phyloP scores from a whole-genome alignment of 2,888 invertebrate genomes.

The Liopterus haemorrhoidalis region DNA sequence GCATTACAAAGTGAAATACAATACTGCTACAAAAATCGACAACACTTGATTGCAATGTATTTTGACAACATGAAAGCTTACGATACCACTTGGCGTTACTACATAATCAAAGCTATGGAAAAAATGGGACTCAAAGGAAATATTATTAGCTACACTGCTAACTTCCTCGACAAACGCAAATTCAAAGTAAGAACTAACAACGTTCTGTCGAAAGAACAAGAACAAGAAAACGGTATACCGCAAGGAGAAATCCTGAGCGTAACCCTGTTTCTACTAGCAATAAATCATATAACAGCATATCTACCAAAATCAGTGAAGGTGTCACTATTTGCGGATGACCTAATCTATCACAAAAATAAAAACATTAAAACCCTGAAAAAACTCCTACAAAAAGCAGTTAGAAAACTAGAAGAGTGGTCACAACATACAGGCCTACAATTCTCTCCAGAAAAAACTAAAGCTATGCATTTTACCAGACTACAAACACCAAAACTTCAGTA shows the following conservation, averaged over 20 bases:
- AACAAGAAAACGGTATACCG: conserved; percentile 22
- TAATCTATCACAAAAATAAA: conserved; percentile 15
- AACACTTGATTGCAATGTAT: conserved; percentile 4
- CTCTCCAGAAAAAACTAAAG: conserved; percentile 12
- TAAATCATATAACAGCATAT: conserved; percentile 15
- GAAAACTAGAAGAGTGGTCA: conserved; percentile 8
- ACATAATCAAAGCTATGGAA: not conserved
- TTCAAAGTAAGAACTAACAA: conserved; percentile 2
- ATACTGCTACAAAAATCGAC: not conserved
- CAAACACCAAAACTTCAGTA: not conserved
- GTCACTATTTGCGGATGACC: conserved; percentile 24
- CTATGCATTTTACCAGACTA: conserved; percentile 9
- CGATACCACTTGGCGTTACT: conserved; percentile 5
- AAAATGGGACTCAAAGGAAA: conserved; percentile 2
- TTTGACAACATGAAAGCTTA: conserved; percentile 1
- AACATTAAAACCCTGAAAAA: conserved; percentile 12
- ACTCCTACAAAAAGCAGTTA: conserved; percentile 16
- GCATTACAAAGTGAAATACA: conserved; percentile 1
- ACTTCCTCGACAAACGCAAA: not conserved
- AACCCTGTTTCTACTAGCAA: conserved; percentile 23
- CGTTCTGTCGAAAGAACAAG: not conserved
- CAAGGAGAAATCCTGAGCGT: conserved; percentile 24
- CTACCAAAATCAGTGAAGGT: conserved; percentile 8
- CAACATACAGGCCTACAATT: conserved; percentile 19
- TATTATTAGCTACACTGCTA: not conserved